Base-by-base conservation (phyloP, 2,888 invertebrate genomes). In the Orchestes rusci region DNA sequence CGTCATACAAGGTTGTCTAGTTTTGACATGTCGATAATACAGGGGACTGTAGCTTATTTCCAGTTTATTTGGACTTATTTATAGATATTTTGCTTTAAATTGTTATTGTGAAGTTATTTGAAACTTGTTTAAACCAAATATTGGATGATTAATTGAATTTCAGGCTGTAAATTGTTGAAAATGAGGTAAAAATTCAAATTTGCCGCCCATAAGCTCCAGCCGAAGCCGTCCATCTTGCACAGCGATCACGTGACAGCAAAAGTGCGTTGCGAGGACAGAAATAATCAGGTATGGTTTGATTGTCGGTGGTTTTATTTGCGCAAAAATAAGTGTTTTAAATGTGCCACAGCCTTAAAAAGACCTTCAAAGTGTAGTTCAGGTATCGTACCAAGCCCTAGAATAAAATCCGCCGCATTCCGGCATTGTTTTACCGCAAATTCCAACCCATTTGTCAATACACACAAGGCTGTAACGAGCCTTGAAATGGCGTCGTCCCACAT, bases 401-500 rank as follows among this genome's bases (percentile, higher is more conserved):
- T 7, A 23, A 23, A n/a, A n/a, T n/a, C n/a, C 23, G 23, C 23
- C 7, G 23, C 32, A 19, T 17, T 37, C 45, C 30, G 18, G 18
- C 28, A 10, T 47, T 39, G 29, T 32, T 36, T 38, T 30, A 39
- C 35, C 13, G 27, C 17, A 35, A 40, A 37, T 39, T 39, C 35
- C 29, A 4, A 34, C 34, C 48, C 31, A 38, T 50, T 50, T 44
- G 43, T 43, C 41, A 41, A 38, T 46, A 36, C 43, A 43, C 46
- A 50, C 52, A 56, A 55, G 50, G 50, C 53, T 53, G 75, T 74
- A 74, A 72, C 75, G 75, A 76, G 73, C 73, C 73, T 74, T 74
- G 75, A 78, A 79, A 80, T 80, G 80, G 80, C 80, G 80, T 80
- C 80, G 74, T 73, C 69, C 78, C 79, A 79, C 80, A 80, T 80